Conservation (phyloP, 2,888 invertebrate genomes). For the Cantharis rustica region DNA sequence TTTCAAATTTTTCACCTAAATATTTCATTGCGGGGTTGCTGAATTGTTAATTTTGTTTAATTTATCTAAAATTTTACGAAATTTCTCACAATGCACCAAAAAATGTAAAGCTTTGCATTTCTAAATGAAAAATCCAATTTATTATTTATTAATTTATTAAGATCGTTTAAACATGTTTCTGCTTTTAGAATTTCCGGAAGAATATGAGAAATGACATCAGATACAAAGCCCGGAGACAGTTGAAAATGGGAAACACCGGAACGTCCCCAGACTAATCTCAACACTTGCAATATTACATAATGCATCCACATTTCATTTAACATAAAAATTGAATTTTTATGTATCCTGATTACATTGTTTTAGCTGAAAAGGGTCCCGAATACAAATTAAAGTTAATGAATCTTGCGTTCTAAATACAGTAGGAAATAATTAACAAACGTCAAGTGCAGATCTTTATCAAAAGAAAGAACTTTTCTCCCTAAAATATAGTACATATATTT, state of each 20-base stretch:
- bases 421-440: slow-evolving; percentile 18
- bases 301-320: slow-evolving; percentile 13
- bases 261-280: slow-evolving; percentile 8
- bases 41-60: too few relatives aligned
- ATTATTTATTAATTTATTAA: not conserved
- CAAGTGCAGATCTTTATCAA: slow-evolving; percentile 15
- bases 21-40: too few relatives aligned
- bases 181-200: slow-evolving; percentile 11
- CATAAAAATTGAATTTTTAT: slow-evolving; percentile 20
- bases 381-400: slow-evolving; percentile 10
- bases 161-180: slow-evolving; percentile 3
- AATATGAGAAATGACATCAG: slow-evolving; percentile 12
- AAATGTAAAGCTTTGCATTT: not conserved
- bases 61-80: too few relatives aligned
- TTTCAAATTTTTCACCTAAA: too few relatives aligned
- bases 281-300: slow-evolving; percentile 14
- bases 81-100: not conserved
- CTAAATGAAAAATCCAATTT: not conserved
- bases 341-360: slow-evolving; percentile 12
- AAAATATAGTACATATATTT: not conserved
- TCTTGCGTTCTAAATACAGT: slow-evolving; percentile 11
- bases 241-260: slow-evolving; percentile 9
- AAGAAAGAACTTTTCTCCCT: slow-evolving; percentile 5
- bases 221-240: slow-evolving; percentile 8
- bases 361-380: slow-evolving; percentile 3